Percentiles rank a stretch among this genome's conserved stretches.
These are phyloP conservation scores for Monopterus albus DNA, from an alignment of 2,113 vertebrate species.

Conservation along the genomic window DNA sequence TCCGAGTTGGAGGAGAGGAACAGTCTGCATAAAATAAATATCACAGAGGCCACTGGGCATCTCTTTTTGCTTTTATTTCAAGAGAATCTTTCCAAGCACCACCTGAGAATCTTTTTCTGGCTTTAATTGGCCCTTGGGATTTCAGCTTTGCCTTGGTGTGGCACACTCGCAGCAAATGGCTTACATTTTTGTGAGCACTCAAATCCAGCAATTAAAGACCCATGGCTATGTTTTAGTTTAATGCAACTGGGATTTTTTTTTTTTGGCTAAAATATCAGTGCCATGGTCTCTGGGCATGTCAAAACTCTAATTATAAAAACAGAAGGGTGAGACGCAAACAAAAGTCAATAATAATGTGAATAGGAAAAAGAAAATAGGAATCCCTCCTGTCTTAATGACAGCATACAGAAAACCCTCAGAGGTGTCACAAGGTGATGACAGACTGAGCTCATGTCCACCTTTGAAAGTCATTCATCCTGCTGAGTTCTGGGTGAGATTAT, in stretches of 20 bases:
- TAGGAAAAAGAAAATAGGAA: background rate
- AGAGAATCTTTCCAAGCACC: constrained; percentile 50
- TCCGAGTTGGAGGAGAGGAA: no score
- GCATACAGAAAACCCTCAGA: constrained; percentile 11
- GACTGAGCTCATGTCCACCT: background rate
- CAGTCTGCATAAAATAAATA: constrained; percentile 62
- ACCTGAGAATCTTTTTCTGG: constrained; percentile 40
- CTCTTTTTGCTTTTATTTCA: constrained; percentile 42
- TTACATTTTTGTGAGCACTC: constrained; percentile 33
- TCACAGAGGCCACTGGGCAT: constrained; percentile 27
- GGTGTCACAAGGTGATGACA: constrained; percentile 15
- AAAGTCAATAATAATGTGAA: constrained; percentile 1
- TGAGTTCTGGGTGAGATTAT: constrained; percentile 53
- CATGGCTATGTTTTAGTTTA: constrained; percentile 18
- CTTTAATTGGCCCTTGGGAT: constrained; percentile 41
- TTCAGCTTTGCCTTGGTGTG: constrained; percentile 40
- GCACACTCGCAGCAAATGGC: constrained; percentile 35
- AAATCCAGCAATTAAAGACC: constrained; percentile 27
- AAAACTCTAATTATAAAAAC: background rate
- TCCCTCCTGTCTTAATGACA: constrained; percentile 15
- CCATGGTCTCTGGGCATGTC: background rate
- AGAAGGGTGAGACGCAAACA: background rate
- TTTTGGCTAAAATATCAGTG: background rate
- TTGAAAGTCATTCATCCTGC: constrained; percentile 48
- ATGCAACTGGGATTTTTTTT: constrained; percentile 18